phyloP scores from a whole-genome alignment of 2,797 vertebrate genomes.

The Phataginus tetradactyla region DNA sequence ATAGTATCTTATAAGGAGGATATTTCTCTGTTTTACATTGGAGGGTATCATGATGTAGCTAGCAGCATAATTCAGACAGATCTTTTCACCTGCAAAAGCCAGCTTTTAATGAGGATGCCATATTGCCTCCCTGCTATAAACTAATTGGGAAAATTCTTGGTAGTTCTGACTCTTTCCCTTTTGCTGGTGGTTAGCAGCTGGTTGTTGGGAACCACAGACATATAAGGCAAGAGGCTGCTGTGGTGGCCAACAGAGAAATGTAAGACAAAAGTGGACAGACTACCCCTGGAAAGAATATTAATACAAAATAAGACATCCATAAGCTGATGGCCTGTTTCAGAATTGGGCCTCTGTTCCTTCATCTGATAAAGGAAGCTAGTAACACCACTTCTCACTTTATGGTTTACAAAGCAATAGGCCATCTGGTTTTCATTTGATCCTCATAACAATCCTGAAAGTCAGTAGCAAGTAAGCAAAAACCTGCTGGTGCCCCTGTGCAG shows the following conservation, averaged over 20 bases:
- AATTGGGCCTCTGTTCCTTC: background rate
- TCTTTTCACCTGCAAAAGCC: background rate
- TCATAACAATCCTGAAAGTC: background rate
- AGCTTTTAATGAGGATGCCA: background rate
- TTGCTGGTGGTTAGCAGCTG: background rate
- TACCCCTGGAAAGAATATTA: background rate
- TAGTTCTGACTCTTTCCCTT: background rate
- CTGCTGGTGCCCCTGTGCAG: background rate
- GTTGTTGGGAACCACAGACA: background rate
- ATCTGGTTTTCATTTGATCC: background rate
- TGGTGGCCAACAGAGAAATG: background rate
- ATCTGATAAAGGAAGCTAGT: background rate
- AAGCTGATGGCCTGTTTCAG: background rate
- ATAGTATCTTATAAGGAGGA: background rate
- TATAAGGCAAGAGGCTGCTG: background rate
- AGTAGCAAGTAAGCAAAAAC: background rate
- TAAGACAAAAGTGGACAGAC: background rate
- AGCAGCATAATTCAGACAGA: conserved; percentile 11
- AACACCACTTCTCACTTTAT: background rate
- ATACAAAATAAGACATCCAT: background rate
- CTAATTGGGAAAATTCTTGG: background rate
- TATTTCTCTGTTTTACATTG: background rate
- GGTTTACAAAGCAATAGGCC: background rate
- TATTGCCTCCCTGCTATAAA: background rate
- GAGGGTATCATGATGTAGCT: background rate